Evolutionary conservation across 2,113 vertebrate genomes (phyloP).

Genomic region (Triplophysa siluroides): DNA sequence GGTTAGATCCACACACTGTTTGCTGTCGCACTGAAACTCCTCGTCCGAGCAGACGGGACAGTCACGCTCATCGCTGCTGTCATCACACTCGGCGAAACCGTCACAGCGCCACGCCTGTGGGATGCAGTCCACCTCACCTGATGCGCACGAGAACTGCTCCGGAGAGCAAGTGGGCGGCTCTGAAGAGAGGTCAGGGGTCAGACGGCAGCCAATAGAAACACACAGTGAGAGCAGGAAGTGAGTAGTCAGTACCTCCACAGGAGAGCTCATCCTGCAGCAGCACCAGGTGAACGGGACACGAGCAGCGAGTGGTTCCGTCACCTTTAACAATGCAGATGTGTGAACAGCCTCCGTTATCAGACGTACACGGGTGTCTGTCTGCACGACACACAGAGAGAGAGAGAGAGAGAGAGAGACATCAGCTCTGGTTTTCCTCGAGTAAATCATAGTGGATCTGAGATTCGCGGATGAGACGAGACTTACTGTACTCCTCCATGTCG

Average conservation of each 20-base stretch:
- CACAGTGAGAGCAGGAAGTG: neutral
- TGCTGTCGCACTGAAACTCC: conserved; percentile 94
- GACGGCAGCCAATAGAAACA: neutral
- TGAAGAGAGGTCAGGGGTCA: conserved; percentile 57
- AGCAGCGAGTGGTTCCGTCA: conserved; percentile 92
- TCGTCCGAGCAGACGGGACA: conserved; percentile 89
- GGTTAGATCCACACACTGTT: conserved; percentile 85
- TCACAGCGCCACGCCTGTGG: conserved; percentile 94
- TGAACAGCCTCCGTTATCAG: conserved; percentile 94
- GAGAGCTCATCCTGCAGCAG: conserved; percentile 93
- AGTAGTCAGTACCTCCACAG: conserved; percentile 84
- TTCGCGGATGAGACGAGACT: conserved; percentile 60
- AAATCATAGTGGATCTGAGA: neutral
- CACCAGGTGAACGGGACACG: conserved; percentile 92
- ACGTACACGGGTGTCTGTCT: conserved; percentile 93
- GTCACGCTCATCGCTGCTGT: conserved; percentile 91
- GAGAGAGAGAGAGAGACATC: neutral
- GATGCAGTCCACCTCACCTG: conserved; percentile 97
- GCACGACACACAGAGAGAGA: neutral
- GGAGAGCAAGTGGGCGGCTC: conserved; percentile 97
- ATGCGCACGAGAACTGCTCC: conserved; percentile 93
- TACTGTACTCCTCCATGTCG: conserved; percentile 90
- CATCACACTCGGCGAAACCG: conserved; percentile 90
- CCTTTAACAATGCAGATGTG: conserved; percentile 98
- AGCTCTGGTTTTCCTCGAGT: neutral